Base-by-base conservation (phyloP, 1,140 invertebrate genomes). In the Nixonia krombeini region DNA sequence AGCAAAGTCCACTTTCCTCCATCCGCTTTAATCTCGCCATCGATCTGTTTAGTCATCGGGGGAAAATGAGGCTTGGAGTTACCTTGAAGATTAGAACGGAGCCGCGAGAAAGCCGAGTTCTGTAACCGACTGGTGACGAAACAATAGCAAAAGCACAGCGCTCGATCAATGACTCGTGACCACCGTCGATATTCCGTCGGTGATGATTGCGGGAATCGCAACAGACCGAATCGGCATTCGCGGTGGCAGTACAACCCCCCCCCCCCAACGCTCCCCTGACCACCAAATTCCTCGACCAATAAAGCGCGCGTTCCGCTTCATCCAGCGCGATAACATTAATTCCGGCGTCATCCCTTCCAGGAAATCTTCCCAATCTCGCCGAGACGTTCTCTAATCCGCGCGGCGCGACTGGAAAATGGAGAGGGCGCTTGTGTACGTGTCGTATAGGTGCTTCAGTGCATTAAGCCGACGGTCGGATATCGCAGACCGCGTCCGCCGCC, bases 1-100 rank as follows among this genome's bases (percentile, higher is more conserved):
- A n/a, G n/a, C 28, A 7, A 31, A 38, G 40, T n/a, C n/a, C n/a
- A 56, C 45, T 64, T 56, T 51, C 52, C 9, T 64, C 52, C 45
- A 46, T 52, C 40, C 50, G 41, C 51, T 31, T 51, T 41, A 57
- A 64, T 56, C 59, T 55, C 37, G 31, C n/a, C n/a, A n/a, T 16
- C 35, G 49, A 61, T 61, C 51, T 35, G 8, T 12, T 38, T 9
- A 26, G 25, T 26, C 25, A 26, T 26, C 25, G 9, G 16, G 35
- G n/a, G 33, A 50, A 45, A 63, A 63, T n/a, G 53, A 63, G 53
- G 58, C 53, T 38, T 25, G 9, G 53, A 53, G 35, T 55, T 35
- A 55, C 58, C 50, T 63, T 63, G 50, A 55, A 37, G 49, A 31
- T 12, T 10, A 44, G 21, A 62, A 47, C 44, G 58, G 26, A 49